Percentiles rank a stretch among this genome's conserved stretches.
Evolutionary conservation across 2,888 invertebrate genomes (phyloP).

Genomic region (Ochropleura leucogaster): DNA sequence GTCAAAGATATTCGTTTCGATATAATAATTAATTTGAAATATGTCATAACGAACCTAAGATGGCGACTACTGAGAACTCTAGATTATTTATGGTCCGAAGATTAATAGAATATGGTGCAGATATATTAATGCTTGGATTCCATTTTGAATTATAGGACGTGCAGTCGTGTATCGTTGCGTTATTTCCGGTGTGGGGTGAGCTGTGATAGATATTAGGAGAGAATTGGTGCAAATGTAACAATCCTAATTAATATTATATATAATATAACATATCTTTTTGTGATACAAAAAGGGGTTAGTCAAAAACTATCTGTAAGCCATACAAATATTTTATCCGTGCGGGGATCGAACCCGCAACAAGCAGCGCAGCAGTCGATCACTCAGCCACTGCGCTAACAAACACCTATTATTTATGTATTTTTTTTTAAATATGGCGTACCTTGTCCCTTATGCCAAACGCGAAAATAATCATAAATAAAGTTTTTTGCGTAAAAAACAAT

Average conservation of each 20-base stretch:
- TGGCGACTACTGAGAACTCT: slow-evolving; percentile 55
- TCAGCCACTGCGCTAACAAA: too few species aligned
- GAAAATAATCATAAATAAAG: not conserved
- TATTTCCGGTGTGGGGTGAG: slow-evolving; percentile 28
- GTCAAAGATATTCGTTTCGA: slow-evolving; percentile 64
- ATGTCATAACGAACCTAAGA: slow-evolving; percentile 68
- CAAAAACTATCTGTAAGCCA: not conserved
- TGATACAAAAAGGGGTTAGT: not conserved
- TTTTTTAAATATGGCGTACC: too few species aligned
- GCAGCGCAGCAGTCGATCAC: too few species aligned
- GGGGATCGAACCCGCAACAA: too few species aligned
- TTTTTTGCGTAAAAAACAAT: slow-evolving; percentile 1
- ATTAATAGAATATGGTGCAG: slow-evolving; percentile 52
- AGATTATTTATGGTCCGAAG: slow-evolving; percentile 58
- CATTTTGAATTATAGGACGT: slow-evolving; percentile 33
- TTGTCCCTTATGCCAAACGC: too few species aligned
- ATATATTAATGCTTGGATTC: slow-evolving; percentile 47
- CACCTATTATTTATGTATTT: too few species aligned
- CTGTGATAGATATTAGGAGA: not conserved
- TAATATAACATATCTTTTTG: too few species aligned
- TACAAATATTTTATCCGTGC: too few species aligned
- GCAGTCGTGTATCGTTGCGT: slow-evolving; percentile 33
- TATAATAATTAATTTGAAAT: slow-evolving; percentile 71
- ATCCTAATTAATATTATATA: not conserved
- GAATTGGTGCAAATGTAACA: not conserved